Conservation (phyloP, 2,888 invertebrate species). For the Dryocosmus kuriphilus region DNA sequence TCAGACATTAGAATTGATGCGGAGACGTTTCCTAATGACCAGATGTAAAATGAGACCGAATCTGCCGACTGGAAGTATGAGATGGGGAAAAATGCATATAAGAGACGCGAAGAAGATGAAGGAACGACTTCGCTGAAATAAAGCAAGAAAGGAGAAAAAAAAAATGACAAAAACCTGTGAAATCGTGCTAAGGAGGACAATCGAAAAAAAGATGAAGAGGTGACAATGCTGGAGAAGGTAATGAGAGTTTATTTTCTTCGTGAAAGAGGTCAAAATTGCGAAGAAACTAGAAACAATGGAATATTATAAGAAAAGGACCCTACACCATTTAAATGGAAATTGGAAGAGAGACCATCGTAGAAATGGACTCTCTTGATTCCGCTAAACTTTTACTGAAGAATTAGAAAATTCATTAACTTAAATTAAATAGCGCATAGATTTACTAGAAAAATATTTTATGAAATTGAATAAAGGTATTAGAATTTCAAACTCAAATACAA, state of each 20-base stretch:
- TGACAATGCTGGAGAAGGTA: not conserved
- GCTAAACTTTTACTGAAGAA: too few species aligned
- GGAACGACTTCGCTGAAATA: constrained; percentile 47
- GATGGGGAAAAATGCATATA: constrained; percentile 51
- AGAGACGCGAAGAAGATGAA: constrained; percentile 53
- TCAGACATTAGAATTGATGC: constrained; percentile 77
- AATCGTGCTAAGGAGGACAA: constrained; percentile 50
- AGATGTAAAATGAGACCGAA: constrained; percentile 69
- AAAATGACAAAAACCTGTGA: constrained; percentile 42
- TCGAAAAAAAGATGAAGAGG: constrained; percentile 7
- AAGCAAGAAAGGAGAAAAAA: constrained; percentile 50
- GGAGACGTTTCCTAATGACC: constrained; percentile 76
- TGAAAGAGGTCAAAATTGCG: not conserved
- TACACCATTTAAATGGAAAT: not conserved
- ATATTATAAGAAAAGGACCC: not conserved
- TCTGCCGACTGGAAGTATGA: constrained; percentile 64
- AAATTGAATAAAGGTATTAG: too few species aligned
- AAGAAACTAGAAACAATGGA: not conserved
- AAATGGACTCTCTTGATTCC: not conserved
- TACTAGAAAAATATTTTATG: too few species aligned
- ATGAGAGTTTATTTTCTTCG: not conserved
- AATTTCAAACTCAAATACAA: too few species aligned
- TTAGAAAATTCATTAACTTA: too few species aligned
- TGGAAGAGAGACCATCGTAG: not conserved
- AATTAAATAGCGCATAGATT: too few species aligned